phyloP scores from a whole-genome alignment of 35 echinoderm and acorn worm genomes.

The Holothuria glaberrima region DNA sequence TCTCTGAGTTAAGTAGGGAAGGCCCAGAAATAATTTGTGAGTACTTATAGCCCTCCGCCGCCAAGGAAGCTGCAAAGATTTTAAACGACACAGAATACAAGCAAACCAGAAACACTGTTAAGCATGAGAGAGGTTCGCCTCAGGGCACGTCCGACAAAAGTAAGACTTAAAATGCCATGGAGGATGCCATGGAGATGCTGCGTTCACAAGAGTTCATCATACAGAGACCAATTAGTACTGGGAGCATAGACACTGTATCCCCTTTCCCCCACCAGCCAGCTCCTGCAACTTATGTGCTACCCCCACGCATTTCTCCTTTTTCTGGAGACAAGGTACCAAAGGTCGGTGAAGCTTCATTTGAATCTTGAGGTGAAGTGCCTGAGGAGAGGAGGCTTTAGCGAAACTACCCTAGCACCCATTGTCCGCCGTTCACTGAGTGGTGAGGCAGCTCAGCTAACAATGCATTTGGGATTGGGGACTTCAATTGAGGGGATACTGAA shows the following conservation, averaged over 20 bases:
- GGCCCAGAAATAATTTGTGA: background rate
- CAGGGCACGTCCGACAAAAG: background rate
- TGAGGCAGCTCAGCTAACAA: background rate
- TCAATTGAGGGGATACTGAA: background rate
- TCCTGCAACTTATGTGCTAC: background rate
- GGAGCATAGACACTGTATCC: background rate
- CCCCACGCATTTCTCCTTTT: background rate
- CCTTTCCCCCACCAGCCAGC: background rate
- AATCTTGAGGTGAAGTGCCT: constrained; percentile 11
- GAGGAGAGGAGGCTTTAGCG: background rate
- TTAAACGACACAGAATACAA: background rate
- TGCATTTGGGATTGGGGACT: background rate
- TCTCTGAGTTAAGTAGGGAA: background rate
- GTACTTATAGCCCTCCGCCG: background rate
- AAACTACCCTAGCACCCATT: background rate
- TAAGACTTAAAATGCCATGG: background rate
- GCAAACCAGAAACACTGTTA: background rate
- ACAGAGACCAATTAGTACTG: background rate
- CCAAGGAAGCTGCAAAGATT: background rate
- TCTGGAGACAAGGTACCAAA: constrained; percentile 7
- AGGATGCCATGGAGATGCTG: background rate
- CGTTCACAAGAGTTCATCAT: background rate
- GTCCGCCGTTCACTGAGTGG: constrained; percentile 22
- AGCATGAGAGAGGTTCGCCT: background rate
- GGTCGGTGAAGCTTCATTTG: background rate